Evolutionary conservation across 2,888 invertebrate species (phyloP).

Genomic region (Pammene fasciana): DNA sequence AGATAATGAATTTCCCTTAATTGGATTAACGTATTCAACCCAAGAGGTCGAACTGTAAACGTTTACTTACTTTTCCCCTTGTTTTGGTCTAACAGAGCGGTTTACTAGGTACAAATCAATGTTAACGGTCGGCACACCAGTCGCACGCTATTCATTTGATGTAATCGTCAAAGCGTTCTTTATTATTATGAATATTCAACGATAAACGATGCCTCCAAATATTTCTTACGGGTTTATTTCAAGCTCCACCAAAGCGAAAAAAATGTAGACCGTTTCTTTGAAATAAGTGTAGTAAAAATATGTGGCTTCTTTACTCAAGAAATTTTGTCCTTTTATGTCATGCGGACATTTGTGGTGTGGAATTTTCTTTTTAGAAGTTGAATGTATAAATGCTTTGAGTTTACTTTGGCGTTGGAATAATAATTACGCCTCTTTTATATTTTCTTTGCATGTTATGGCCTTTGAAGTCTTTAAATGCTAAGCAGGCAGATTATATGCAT

Average conservation of each 20-base stretch:
- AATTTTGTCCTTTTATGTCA: conserved; percentile 48
- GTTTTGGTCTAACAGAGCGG: conserved; percentile 35
- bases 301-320: conserved; percentile 54
- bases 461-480: conserved; percentile 43
- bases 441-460: conserved; percentile 54
- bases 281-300: conserved; percentile 52
- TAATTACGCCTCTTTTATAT: conserved; percentile 55
- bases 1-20: conserved; percentile 76
- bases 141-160: conserved; percentile 37
- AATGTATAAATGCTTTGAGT: conserved; percentile 50
- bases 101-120: conserved; percentile 26
- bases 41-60: conserved; percentile 53
- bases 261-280: conserved; percentile 55
- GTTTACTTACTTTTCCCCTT: conserved; percentile 47
- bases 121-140: conserved; percentile 6
- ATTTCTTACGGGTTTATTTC: conserved; percentile 51
- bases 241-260: conserved; percentile 39
- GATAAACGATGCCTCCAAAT: conserved; percentile 52
- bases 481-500: conserved; percentile 29
- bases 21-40: conserved; percentile 67
- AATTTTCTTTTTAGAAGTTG: conserved; percentile 51
- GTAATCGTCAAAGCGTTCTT: conserved; percentile 45
- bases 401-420: conserved; percentile 62
- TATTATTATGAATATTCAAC: conserved; percentile 62
- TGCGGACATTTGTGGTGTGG: conserved; percentile 45